Evolutionary conservation across 2,113 vertebrate genomes (phyloP).

Genomic region (Hyla sarda): DNA sequence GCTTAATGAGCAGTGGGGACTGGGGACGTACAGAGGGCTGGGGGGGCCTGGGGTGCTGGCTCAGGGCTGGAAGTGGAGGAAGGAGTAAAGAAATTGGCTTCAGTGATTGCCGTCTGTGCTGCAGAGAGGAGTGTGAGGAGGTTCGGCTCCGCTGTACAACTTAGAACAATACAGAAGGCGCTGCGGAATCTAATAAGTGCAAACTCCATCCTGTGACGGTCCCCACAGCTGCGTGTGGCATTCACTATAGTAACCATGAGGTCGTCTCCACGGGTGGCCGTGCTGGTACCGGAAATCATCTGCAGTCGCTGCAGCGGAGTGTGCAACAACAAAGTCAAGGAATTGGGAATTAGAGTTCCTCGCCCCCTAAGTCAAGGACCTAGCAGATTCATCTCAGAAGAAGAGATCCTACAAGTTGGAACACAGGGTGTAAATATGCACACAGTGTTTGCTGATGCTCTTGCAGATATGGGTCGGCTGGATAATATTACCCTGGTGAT

Average conservation of each 20-base stretch:
- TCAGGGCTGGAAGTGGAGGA: no score
- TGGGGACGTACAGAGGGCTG: no score
- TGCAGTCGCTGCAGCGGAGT: conserved; percentile 50
- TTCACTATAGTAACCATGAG: conserved; percentile 22
- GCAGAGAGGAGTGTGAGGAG: not conserved
- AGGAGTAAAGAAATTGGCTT: no score
- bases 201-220: no score
- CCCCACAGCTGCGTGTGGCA: no score
- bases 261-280: conserved; percentile 44
- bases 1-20: no score
- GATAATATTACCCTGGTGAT: conserved; percentile 98
- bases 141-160: not conserved
- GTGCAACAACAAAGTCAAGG: conserved; percentile 62
- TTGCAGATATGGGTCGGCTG: conserved; percentile 88
- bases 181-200: no score
- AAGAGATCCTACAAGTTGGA: conserved; percentile 94
- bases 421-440: conserved; percentile 89
- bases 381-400: conserved; percentile 98
- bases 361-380: conserved; percentile 95
- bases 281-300: conserved; percentile 34
- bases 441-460: conserved; percentile 90
- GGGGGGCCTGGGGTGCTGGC: no score
- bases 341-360: conserved; percentile 94
- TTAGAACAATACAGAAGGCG: no score
- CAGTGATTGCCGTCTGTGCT: conserved; percentile 20